Evolutionary conservation across 2,113 vertebrate species (phyloP).

Genomic region (Pseudorectes ferrugineus): DNA sequence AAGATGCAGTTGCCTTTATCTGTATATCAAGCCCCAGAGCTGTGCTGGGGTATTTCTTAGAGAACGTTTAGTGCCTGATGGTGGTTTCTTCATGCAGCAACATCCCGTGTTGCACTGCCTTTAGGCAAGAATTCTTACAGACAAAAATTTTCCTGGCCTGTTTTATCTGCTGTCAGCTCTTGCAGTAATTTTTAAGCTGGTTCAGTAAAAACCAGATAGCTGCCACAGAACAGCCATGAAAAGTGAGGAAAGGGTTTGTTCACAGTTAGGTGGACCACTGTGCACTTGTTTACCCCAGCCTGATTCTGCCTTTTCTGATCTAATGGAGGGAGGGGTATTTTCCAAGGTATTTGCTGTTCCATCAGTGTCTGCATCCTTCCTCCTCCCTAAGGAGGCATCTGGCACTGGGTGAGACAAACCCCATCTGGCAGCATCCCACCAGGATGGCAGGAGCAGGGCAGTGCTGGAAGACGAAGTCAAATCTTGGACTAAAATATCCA

Average conservation of each 20-base stretch:
- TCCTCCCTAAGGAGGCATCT: neutral
- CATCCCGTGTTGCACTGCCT: accelerated
- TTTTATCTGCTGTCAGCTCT: neutral
- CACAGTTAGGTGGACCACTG: neutral
- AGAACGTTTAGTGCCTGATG: neutral
- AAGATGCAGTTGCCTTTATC: neutral
- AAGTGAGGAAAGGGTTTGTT: neutral
- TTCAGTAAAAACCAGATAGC: neutral
- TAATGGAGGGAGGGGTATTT: neutral
- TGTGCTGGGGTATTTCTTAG: accelerated
- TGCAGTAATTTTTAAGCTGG: neutral
- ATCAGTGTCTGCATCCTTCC: neutral
- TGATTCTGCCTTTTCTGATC: neutral
- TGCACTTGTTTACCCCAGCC: neutral
- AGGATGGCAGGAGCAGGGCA: neutral
- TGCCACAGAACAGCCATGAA: neutral
- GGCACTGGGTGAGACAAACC: neutral
- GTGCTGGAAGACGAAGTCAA: accelerated
- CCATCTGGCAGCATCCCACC: neutral
- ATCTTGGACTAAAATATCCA: neutral
- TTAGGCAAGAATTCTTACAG: neutral
- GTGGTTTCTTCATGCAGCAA: neutral
- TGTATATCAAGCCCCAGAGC: neutral
- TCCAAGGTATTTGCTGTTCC: neutral
- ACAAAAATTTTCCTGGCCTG: neutral